A percentile compares a stretch with the other conserved stretches of the same genome.
Conservation (phyloP, 2,797 vertebrate genomes). For the Serranus cabrilla region DNA sequence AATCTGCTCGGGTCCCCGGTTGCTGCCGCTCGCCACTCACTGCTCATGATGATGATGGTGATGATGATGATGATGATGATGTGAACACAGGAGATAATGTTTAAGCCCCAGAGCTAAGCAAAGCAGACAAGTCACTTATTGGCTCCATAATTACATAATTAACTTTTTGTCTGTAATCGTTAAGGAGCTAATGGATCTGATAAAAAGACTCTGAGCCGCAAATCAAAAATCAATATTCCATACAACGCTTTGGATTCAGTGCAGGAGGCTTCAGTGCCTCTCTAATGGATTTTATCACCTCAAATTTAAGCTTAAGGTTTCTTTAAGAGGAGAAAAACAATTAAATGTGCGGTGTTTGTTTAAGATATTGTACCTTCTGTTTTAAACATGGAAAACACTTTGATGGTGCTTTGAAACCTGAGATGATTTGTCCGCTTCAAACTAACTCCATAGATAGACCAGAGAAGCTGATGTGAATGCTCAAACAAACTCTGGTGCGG, state of each 20-base stretch:
- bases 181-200: slow-evolving; percentile 96
- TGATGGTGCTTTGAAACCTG: too few relatives aligned
- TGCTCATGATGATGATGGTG: too few relatives aligned
- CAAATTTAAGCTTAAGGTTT: too few relatives aligned
- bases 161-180: slow-evolving; percentile 98
- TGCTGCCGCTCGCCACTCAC: slow-evolving; percentile 4
- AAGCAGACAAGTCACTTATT: slow-evolving; percentile 96
- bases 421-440: too few relatives aligned
- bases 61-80: slow-evolving; percentile 79
- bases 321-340: too few relatives aligned
- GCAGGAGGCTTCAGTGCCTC: slow-evolving; percentile 60
- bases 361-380: too few relatives aligned
- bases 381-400: too few relatives aligned
- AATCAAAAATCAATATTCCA: slow-evolving; percentile 99
- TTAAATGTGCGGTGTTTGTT: too few relatives aligned
- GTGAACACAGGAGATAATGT: slow-evolving; percentile 92
- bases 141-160: slow-evolving; percentile 98
- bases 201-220: slow-evolving; percentile 93
- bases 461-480: too few relatives aligned
- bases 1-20: slow-evolving; percentile 91
- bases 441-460: too few relatives aligned
- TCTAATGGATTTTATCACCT: slow-evolving; percentile 17
- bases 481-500: too few relatives aligned
- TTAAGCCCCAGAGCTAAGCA: slow-evolving; percentile 94
- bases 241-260: slow-evolving; percentile 88